A percentile compares a stretch with the other conserved stretches of the same genome.
Evolutionary conservation across 2,113 vertebrate species (phyloP).

Genomic region (Chionis minor): DNA sequence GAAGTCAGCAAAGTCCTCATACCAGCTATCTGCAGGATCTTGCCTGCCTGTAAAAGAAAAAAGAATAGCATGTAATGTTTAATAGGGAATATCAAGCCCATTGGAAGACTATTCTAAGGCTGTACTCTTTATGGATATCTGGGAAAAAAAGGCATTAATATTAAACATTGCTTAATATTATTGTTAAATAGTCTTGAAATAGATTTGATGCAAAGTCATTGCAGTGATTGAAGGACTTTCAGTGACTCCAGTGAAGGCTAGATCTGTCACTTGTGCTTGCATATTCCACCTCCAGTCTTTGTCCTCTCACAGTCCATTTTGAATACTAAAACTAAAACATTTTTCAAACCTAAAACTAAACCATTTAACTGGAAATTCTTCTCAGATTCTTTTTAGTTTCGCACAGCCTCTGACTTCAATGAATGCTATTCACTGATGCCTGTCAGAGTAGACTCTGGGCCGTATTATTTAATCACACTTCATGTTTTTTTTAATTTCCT

Average conservation of each 20-base stretch:
- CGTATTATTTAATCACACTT: background rate
- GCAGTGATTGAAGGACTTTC: background rate
- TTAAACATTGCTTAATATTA: constrained; percentile 25
- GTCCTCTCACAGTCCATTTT: background rate
- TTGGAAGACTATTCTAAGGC: background rate
- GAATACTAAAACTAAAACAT: background rate
- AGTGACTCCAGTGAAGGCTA: background rate
- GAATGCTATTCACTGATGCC: background rate
- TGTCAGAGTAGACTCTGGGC: background rate
- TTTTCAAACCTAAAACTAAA: background rate
- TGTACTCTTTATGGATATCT: background rate
- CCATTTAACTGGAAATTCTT: background rate
- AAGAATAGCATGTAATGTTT: constrained; percentile 20
- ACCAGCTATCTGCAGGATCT: constrained; percentile 23
- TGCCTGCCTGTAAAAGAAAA: constrained; percentile 48
- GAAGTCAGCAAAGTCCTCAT: constrained; percentile 36
- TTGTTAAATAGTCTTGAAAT: constrained; percentile 11
- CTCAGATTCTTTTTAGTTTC: background rate
- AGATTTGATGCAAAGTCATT: background rate
- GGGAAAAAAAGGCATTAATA: background rate
- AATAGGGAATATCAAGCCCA: background rate
- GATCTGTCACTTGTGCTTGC: background rate
- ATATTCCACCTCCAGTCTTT: background rate
- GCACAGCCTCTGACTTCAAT: background rate
- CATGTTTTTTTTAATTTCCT: background rate